Conservation (phyloP, 2,797 vertebrate genomes). For the Petrocephalus schoutedeni region DNA sequence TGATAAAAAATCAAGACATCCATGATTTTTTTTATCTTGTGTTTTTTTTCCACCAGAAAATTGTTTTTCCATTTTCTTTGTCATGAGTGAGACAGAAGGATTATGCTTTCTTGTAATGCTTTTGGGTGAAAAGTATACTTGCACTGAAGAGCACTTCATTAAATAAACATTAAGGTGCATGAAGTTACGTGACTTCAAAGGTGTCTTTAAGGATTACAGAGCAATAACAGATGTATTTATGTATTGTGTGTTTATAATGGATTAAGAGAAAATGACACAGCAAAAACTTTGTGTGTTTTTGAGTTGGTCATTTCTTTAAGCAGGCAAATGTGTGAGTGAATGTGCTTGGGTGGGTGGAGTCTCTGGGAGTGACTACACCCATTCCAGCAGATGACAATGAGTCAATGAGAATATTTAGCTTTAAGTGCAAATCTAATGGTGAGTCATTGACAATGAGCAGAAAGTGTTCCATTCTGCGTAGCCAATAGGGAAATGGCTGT, state of each 20-base stretch:
- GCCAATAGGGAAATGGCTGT: background rate
- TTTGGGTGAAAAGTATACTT: background rate
- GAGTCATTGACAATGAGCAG: background rate
- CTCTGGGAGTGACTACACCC: background rate
- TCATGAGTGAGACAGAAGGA: background rate
- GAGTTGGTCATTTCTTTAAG: background rate
- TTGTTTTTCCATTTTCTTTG: background rate
- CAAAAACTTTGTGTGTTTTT: background rate
- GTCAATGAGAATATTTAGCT: background rate
- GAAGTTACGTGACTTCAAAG: background rate
- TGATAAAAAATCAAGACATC: background rate
- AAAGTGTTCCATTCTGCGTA: background rate
- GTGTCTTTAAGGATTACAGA: background rate
- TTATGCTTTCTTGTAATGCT: background rate
- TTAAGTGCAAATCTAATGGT: background rate
- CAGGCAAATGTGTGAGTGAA: background rate
- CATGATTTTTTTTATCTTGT: background rate
- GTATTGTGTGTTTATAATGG: background rate
- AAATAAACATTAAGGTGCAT: conserved; percentile 4
- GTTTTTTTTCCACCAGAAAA: background rate
- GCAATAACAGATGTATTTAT: background rate
- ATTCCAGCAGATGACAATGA: background rate
- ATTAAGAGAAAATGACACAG: background rate
- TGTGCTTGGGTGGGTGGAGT: background rate
- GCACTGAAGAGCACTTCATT: background rate